Evolutionary conservation across 2,888 invertebrate species (phyloP).

Genomic region (Mechanitis messenoides): DNA sequence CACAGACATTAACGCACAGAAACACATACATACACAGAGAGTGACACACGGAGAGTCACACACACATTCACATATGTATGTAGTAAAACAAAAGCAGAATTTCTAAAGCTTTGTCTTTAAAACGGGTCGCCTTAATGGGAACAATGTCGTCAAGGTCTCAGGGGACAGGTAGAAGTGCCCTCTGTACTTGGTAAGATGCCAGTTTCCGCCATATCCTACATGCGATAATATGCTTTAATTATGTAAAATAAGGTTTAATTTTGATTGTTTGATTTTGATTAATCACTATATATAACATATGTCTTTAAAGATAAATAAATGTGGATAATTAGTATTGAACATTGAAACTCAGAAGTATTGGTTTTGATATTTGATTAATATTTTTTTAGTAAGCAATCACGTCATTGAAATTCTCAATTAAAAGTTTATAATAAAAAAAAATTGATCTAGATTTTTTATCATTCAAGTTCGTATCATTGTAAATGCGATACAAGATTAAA

Average conservation of each 20-base stretch:
- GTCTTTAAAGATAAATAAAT: too few species aligned
- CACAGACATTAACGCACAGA: too few species aligned
- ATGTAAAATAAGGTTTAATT: conserved; percentile 5
- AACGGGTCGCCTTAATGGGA: conserved; percentile 35
- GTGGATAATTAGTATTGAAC: too few species aligned
- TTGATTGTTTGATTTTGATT: background rate
- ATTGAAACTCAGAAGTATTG: too few species aligned
- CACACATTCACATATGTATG: background rate
- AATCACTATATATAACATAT: background rate
- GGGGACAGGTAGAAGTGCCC: conserved; percentile 41
- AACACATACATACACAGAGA: too few species aligned
- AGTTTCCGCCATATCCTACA: conserved; percentile 21
- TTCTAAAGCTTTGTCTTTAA: conserved; percentile 6
- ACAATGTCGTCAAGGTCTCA: conserved; percentile 53
- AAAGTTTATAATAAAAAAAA: too few species aligned
- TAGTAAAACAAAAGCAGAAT: background rate
- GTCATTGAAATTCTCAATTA: too few species aligned
- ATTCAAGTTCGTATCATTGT: too few species aligned
- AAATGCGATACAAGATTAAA: too few species aligned
- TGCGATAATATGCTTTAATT: conserved; percentile 11
- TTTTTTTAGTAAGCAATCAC: too few species aligned
- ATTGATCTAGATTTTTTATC: too few species aligned
- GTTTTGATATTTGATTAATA: too few species aligned
- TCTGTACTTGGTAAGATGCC: conserved; percentile 27
- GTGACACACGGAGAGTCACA: background rate